Evolutionary conservation across 2,888 invertebrate genomes (phyloP).

Genomic region (Lasioglossum pauxillum): DNA sequence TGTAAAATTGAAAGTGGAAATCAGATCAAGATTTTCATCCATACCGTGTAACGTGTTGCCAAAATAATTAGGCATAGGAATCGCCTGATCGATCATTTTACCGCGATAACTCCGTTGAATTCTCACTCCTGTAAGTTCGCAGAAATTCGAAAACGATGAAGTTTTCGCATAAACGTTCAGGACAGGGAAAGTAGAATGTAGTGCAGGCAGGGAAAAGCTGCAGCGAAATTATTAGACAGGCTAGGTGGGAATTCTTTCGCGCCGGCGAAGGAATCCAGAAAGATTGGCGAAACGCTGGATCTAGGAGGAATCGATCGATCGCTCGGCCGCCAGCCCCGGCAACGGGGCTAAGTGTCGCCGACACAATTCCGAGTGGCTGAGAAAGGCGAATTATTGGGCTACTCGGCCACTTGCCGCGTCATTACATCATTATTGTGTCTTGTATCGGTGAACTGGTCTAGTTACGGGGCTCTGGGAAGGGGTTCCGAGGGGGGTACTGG

Average conservation of each 20-base stretch:
- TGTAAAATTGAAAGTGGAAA: too few species aligned
- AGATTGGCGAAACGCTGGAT: conserved; percentile 3
- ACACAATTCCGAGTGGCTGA: conserved; percentile 49
- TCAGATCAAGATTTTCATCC: too few species aligned
- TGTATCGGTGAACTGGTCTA: conserved; percentile 50
- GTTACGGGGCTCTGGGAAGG: conserved; percentile 22
- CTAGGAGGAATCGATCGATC: conserved; percentile 37
- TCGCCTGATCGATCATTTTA: background rate
- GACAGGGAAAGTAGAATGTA: background rate
- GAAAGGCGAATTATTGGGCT: conserved; percentile 63
- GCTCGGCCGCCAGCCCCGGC: conserved; percentile 6
- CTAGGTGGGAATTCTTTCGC: background rate
- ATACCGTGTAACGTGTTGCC: too few species aligned
- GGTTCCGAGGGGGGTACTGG: background rate
- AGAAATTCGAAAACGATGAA: background rate
- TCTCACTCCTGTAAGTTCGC: background rate
- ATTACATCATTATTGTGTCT: conserved; percentile 70
- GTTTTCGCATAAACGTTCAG: background rate
- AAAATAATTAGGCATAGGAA: background rate
- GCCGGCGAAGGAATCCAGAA: background rate
- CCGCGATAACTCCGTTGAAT: background rate
- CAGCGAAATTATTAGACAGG: background rate
- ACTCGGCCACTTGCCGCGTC: conserved; percentile 59
- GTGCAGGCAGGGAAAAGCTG: background rate
- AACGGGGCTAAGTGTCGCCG: conserved; percentile 48